These are phyloP conservation scores for Heterotis niloticus DNA, from an alignment of 2,113 vertebrate species.

Conservation along the genomic window DNA sequence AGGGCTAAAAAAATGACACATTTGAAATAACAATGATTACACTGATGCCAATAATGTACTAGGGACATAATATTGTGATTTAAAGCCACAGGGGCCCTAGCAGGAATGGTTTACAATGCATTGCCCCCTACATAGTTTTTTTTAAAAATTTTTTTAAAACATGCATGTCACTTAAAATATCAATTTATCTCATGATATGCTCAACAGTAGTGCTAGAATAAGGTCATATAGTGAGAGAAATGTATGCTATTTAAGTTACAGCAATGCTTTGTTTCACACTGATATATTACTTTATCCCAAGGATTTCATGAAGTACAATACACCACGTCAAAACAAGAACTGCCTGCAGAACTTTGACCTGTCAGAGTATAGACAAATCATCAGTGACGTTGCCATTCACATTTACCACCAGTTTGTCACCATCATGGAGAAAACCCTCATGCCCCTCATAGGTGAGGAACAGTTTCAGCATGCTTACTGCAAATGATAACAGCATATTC, in stretches of 20 bases:
- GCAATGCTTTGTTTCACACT: neutral
- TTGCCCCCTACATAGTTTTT: too few relatives aligned
- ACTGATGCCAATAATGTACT: too few relatives aligned
- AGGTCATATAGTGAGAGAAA: neutral
- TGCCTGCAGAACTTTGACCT: slow-evolving; percentile 92
- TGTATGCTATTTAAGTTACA: neutral
- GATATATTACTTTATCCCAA: slow-evolving; percentile 37
- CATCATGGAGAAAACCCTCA: slow-evolving; percentile 79
- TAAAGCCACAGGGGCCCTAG: too few relatives aligned
- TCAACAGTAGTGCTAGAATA: neutral
- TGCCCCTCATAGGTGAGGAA: slow-evolving; percentile 81
- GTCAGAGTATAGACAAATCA: slow-evolving; percentile 87
- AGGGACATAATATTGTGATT: too few relatives aligned
- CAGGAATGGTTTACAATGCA: too few relatives aligned
- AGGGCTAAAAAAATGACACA: too few relatives aligned
- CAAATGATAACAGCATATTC: neutral
- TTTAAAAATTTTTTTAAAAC: too few relatives aligned
- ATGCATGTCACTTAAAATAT: too few relatives aligned
- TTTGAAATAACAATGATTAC: too few relatives aligned
- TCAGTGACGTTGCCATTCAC: slow-evolving; percentile 89
- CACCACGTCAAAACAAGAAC: slow-evolving; percentile 82
- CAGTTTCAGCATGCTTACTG: neutral
- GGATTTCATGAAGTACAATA: slow-evolving; percentile 86
- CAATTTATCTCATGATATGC: too few relatives aligned
- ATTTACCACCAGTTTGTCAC: slow-evolving; percentile 85